phyloP scores from a whole-genome alignment of 2,113 vertebrate species.

The Lepus timidus region DNA sequence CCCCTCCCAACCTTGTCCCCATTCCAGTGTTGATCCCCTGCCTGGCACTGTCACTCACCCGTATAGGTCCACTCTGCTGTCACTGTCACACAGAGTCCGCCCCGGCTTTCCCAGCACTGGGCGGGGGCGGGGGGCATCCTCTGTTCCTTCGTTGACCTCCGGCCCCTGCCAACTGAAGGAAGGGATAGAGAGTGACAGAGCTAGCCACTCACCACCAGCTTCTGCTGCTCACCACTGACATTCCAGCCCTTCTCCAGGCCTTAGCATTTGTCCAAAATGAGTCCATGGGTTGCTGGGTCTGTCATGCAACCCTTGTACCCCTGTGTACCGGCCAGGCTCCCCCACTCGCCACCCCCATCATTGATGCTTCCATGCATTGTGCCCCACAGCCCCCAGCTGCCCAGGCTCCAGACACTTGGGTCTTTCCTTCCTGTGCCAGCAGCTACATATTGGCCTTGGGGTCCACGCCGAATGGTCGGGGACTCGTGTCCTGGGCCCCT shows the following conservation, averaged over 20 bases:
- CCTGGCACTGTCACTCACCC: not conserved
- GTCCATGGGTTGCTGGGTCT: not conserved
- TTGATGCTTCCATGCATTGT: not conserved
- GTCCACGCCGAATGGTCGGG: not conserved
- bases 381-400: not conserved
- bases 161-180: not conserved
- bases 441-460: not conserved
- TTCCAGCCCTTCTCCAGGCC: not conserved
- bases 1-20: not conserved
- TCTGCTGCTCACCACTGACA: not conserved
- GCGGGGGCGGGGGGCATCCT: not conserved
- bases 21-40: not conserved
- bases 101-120: not conserved
- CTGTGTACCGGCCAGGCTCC: not conserved
- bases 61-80: not conserved
- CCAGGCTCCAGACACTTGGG: not conserved
- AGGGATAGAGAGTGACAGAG: not conserved
- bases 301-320: not conserved
- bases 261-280: conserved; percentile 32
- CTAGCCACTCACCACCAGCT: not conserved
- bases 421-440: not conserved
- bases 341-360: not conserved
- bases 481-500: not conserved
- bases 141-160: not conserved
- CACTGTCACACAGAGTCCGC: not conserved